These are phyloP conservation scores for Corydoras maculifer DNA, from an alignment of 2,113 vertebrate species.

Conservation along the genomic window DNA sequence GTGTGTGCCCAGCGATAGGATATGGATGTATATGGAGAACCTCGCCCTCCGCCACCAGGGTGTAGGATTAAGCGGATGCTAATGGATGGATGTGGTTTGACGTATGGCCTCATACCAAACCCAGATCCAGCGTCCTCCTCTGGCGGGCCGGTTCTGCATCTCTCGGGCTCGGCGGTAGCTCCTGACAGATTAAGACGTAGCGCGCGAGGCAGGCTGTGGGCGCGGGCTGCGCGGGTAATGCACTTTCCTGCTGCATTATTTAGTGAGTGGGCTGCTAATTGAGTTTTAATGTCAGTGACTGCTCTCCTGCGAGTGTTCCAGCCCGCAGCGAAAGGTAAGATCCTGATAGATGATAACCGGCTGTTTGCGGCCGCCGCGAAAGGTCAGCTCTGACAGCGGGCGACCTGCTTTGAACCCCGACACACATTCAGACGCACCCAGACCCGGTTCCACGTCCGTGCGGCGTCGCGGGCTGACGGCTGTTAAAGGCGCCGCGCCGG, in stretches of 20 bases:
- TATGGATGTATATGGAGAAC: too few relatives aligned
- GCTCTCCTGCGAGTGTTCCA: conserved; percentile 57
- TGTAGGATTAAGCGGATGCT: too few relatives aligned
- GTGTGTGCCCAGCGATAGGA: too few relatives aligned
- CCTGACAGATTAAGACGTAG: conserved; percentile 62
- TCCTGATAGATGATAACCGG: conserved; percentile 62
- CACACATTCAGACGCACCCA: too few relatives aligned
- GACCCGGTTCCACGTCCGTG: too few relatives aligned
- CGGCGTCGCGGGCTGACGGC: too few relatives aligned
- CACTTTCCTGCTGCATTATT: conserved; percentile 70
- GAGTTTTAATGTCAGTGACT: conserved; percentile 70
- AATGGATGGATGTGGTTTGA: too few relatives aligned
- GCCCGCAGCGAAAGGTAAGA: conserved; percentile 60
- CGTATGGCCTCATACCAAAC: too few relatives aligned
- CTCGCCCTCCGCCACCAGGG: too few relatives aligned
- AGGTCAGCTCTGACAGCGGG: conserved; percentile 55
- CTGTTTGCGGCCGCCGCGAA: conserved; percentile 53
- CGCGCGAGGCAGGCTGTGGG: conserved; percentile 48
- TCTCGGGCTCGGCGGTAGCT: conserved; percentile 43
- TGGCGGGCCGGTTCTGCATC: not conserved
- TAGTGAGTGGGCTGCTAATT: conserved; percentile 66
- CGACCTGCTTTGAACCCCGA: conserved; percentile 44
- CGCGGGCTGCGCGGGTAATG: conserved; percentile 57
- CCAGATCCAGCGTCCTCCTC: too few relatives aligned
- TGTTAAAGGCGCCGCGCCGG: not conserved